phyloP scores from a whole-genome alignment of 2,888 invertebrate genomes.

The Spicauda simplicius region DNA sequence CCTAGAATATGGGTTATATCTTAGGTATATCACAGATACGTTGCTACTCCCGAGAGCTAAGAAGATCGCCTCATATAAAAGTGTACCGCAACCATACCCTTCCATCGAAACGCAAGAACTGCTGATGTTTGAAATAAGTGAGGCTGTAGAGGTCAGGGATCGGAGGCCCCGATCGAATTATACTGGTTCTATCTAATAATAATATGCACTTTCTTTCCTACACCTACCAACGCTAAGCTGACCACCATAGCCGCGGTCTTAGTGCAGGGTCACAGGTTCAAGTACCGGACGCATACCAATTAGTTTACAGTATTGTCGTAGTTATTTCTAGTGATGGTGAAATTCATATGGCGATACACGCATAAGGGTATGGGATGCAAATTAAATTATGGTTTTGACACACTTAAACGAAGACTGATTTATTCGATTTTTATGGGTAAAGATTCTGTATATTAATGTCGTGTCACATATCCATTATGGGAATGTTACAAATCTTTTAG shows the following conservation, averaged over 20 bases:
- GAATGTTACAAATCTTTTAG: too few species aligned
- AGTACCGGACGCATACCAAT: constrained; percentile 48
- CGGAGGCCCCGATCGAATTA: too few species aligned
- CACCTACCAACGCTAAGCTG: constrained; percentile 14
- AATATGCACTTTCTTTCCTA: too few species aligned
- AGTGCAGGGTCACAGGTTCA: constrained; percentile 61
- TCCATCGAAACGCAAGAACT: too few species aligned
- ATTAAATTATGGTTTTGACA: constrained; percentile 31
- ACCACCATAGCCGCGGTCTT: constrained; percentile 38
- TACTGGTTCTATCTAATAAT: too few species aligned
- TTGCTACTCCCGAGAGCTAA: too few species aligned
- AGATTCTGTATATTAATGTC: neutral
- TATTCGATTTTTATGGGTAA: neutral
- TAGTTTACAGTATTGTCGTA: constrained; percentile 48
- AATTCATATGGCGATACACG: constrained; percentile 41
- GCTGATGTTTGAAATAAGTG: too few species aligned
- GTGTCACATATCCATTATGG: neutral
- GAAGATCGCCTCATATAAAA: too few species aligned
- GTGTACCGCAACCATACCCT: too few species aligned
- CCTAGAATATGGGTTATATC: too few species aligned
- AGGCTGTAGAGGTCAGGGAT: too few species aligned
- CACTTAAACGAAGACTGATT: neutral
- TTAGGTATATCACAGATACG: too few species aligned
- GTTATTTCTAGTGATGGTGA: constrained; percentile 42
- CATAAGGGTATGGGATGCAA: constrained; percentile 25